phyloP scores from a whole-genome alignment of 23 tunicate species.

The Clavelina lepadiformis region DNA sequence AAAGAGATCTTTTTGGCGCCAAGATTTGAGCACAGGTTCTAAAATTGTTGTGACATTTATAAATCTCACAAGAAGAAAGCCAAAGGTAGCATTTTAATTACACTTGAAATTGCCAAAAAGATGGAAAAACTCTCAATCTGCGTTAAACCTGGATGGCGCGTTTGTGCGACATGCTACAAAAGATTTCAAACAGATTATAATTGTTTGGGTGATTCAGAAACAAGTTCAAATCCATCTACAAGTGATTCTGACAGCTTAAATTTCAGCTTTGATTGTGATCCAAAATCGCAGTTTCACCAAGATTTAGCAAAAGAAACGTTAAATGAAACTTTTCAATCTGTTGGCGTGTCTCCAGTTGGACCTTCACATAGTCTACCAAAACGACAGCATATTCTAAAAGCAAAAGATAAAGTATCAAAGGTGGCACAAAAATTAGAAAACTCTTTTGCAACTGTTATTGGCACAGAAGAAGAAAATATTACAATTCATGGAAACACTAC shows the following conservation, averaged over 20 bases:
- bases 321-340: not conserved
- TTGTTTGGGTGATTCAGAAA: not conserved
- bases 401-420: too few relatives aligned
- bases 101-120: slow-evolving; percentile 9
- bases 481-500: too few relatives aligned
- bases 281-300: not conserved
- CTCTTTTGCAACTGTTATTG: slow-evolving; percentile 2
- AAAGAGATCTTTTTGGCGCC: slow-evolving; percentile 1
- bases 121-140: slow-evolving; percentile 2
- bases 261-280: slow-evolving; percentile 1
- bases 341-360: slow-evolving; percentile 8
- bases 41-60: slow-evolving; percentile 10
- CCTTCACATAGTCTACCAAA: slow-evolving; percentile 10
- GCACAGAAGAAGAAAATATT: not conserved
- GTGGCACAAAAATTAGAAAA: slow-evolving; percentile 13
- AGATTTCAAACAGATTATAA: not conserved
- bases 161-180: slow-evolving; percentile 9
- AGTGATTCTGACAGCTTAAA: not conserved
- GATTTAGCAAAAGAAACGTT: slow-evolving; percentile 8
- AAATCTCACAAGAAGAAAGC: slow-evolving; percentile 12
- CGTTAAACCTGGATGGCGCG: slow-evolving; percentile 14
- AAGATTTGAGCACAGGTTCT: not conserved
- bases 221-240: slow-evolving; percentile 7
- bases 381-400: slow-evolving; percentile 1
- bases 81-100: slow-evolving; percentile 4